A percentile compares a stretch with the other conserved stretches of the same genome.
phyloP scores from a whole-genome alignment of 2,888 invertebrate genomes.

The Habrosyne pyritoides region DNA sequence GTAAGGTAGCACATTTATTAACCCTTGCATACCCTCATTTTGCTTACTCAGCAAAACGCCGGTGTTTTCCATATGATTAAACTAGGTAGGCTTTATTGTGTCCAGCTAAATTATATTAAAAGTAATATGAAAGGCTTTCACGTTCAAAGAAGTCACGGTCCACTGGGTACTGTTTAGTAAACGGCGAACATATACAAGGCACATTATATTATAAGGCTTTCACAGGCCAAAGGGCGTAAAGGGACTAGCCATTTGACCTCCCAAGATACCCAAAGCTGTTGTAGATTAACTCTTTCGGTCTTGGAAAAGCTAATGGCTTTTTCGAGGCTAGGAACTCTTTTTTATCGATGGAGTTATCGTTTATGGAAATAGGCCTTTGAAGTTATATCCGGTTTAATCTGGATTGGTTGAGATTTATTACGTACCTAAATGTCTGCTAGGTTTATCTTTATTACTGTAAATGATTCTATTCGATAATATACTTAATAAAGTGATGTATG shows the following conservation, averaged over 20 bases:
- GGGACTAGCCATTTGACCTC: conserved; percentile 35
- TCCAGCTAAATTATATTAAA: not conserved
- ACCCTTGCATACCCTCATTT: too few relatives aligned
- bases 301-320: not conserved
- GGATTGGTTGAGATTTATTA: too few relatives aligned
- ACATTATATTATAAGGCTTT: conserved; percentile 34
- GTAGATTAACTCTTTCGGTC: conserved; percentile 20
- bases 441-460: not conserved
- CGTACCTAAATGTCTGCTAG: not conserved
- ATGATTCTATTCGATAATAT: not conserved
- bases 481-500: not conserved
- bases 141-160: conserved; percentile 30
- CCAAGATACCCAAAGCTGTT: conserved; percentile 32
- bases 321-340: not conserved
- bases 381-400: not conserved
- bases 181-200: conserved; percentile 41
- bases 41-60: not conserved
- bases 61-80: not conserved
- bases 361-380: not conserved
- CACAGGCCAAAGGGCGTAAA: conserved; percentile 44
- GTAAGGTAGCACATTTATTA: too few relatives aligned
- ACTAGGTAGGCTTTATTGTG: not conserved
- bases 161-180: conserved; percentile 37
- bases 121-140: conserved; percentile 15
- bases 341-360: not conserved